phyloP scores from a whole-genome alignment of 2,113 vertebrate species.

The Leptobrachium ailaonicum region DNA sequence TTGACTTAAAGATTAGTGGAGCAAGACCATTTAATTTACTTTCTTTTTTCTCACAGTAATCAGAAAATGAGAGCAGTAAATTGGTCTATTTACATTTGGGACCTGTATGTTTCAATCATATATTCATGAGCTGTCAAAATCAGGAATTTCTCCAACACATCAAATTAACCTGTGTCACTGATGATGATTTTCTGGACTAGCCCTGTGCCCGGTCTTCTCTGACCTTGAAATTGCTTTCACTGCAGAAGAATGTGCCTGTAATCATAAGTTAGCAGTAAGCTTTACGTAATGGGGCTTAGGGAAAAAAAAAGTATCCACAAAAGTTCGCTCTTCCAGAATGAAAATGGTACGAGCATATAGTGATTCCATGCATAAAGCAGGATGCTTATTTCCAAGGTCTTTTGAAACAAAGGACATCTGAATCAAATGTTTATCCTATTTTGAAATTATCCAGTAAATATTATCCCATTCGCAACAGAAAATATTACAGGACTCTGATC shows the following conservation, averaged over 20 bases:
- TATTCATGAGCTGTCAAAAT: constrained; percentile 10
- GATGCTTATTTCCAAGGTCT: too few species aligned
- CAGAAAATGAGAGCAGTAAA: not conserved
- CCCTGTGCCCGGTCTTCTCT: not conserved
- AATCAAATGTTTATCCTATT: too few species aligned
- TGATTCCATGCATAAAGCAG: not conserved
- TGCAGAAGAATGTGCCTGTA: not conserved
- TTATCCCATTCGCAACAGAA: too few species aligned
- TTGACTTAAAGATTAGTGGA: not conserved
- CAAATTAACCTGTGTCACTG: constrained; percentile 16
- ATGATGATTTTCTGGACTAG: constrained; percentile 13
- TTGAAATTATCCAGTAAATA: too few species aligned
- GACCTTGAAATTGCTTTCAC: not conserved
- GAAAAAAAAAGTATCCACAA: not conserved
- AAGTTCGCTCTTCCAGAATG: not conserved
- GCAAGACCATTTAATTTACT: not conserved
- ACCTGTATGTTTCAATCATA: not conserved
- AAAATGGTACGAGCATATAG: not conserved
- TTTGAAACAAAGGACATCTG: too few species aligned
- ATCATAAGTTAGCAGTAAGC: not conserved
- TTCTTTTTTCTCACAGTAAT: not conserved
- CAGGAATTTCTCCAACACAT: constrained; percentile 12
- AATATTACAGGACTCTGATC: too few species aligned
- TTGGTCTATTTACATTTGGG: not conserved
- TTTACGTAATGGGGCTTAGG: not conserved